Evolutionary conservation across 2,113 vertebrate genomes (phyloP).

Genomic region (Lichenostomus cassidix): DNA sequence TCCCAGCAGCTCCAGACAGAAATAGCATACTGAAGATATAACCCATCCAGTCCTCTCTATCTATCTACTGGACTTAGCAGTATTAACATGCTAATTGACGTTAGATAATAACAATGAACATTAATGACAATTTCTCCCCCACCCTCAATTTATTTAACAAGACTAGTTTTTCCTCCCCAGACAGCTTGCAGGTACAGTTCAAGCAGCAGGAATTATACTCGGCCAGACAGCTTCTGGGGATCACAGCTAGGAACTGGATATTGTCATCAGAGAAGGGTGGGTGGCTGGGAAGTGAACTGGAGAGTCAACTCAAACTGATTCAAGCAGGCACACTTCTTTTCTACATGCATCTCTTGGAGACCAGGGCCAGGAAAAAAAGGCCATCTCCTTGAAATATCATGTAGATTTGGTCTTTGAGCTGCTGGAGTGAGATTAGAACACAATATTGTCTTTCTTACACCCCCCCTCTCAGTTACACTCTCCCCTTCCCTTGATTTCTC

Average conservation of each 20-base stretch:
- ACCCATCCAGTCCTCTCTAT: background rate
- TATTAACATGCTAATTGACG: constrained; percentile 1
- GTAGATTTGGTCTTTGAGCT: background rate
- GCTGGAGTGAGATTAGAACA: background rate
- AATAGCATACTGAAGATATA: background rate
- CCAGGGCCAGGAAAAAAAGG: background rate
- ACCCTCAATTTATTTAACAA: background rate
- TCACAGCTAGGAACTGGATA: background rate
- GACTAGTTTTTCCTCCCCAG: background rate
- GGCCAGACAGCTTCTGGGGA: background rate
- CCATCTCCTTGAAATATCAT: background rate
- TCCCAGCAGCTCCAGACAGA: constrained; percentile 31
- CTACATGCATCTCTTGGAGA: background rate
- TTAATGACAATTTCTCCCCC: background rate
- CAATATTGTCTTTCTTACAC: background rate
- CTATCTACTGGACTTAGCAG: background rate
- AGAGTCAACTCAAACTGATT: background rate
- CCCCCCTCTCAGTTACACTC: background rate
- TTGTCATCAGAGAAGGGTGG: background rate
- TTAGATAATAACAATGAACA: constrained; percentile 9
- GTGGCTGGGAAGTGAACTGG: background rate
- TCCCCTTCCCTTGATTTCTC: background rate
- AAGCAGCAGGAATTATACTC: background rate
- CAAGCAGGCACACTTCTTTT: background rate
- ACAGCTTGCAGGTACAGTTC: background rate